These are phyloP conservation scores for Phoeniculus purpureus DNA, from an alignment of 2,797 vertebrate genomes.

Conservation along the genomic window DNA sequence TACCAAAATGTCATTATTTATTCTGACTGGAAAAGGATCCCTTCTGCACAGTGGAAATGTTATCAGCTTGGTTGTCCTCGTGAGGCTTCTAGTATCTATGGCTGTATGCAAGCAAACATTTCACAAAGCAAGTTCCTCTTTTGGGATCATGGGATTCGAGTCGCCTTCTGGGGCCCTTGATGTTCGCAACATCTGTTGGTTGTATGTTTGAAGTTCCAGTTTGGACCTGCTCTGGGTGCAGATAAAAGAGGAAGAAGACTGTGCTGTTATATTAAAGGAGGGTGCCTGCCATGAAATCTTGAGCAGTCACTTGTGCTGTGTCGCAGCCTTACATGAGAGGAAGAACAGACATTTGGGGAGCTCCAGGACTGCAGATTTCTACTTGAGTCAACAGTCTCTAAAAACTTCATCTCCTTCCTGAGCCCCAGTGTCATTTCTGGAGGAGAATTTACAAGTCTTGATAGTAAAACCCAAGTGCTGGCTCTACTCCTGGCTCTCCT, in stretches of 20 bases:
- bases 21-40: neutral
- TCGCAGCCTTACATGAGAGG: neutral
- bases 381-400: neutral
- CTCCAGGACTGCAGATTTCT: neutral
- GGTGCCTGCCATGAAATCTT: neutral
- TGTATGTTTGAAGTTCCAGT: constrained; percentile 64
- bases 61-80: neutral
- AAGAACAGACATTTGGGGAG: neutral
- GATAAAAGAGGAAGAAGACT: constrained; percentile 69
- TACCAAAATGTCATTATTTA: constrained; percentile 21
- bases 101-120: constrained; percentile 27
- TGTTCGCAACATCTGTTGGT: constrained; percentile 58
- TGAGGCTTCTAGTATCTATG: constrained; percentile 57
- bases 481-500: neutral
- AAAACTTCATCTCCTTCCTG: neutral
- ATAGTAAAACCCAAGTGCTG: neutral
- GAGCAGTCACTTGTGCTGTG: neutral
- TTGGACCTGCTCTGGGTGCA: constrained; percentile 50
- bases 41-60: constrained; percentile 31
- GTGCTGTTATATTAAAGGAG: neutral
- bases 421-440: neutral
- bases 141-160: constrained; percentile 64
- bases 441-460: neutral
- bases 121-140: constrained; percentile 67
- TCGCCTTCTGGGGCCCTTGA: constrained; percentile 19